Evolutionary conservation across 1,140 invertebrate species (phyloP).

Genomic region (Melipona quadrifasciata): DNA sequence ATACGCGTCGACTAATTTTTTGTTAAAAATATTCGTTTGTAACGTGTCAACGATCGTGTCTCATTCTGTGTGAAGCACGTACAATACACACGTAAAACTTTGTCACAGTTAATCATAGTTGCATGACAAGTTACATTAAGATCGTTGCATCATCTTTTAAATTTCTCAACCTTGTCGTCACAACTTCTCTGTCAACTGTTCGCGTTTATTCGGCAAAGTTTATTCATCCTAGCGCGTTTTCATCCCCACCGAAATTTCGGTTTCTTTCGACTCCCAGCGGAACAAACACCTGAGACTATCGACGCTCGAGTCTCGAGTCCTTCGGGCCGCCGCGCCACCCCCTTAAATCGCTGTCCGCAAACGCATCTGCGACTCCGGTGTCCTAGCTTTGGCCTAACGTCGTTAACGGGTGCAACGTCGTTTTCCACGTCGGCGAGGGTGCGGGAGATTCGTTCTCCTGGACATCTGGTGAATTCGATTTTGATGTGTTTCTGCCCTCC

Average conservation of each 20-base stretch:
- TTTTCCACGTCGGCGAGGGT: conserved; percentile 53
- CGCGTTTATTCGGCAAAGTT: background rate
- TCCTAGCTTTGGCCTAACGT: conserved; percentile 62
- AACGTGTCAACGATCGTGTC: too few species aligned
- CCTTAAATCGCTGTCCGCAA: conserved; percentile 55
- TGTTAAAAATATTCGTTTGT: too few species aligned
- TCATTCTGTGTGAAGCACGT: too few species aligned
- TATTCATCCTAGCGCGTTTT: background rate
- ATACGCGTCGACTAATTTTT: too few species aligned
- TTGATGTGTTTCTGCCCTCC: conserved; percentile 80
- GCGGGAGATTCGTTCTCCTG: conserved; percentile 71
- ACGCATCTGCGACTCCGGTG: conserved; percentile 62
- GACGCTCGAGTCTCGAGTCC: conserved; percentile 37
- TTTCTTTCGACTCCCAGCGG: conserved; percentile 32
- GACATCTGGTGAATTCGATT: conserved; percentile 82
- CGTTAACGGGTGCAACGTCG: conserved; percentile 69
- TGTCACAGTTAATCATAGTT: background rate
- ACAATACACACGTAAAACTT: background rate
- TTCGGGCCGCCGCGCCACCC: conserved; percentile 11
- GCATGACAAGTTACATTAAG: background rate
- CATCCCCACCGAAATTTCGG: conserved; percentile 23
- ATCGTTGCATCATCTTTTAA: background rate
- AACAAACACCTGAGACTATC: conserved; percentile 51
- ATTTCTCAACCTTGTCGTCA: background rate
- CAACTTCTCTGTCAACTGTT: background rate